phyloP scores from a whole-genome alignment of 2,888 invertebrate genomes.

The Standfussiana lucernea region DNA sequence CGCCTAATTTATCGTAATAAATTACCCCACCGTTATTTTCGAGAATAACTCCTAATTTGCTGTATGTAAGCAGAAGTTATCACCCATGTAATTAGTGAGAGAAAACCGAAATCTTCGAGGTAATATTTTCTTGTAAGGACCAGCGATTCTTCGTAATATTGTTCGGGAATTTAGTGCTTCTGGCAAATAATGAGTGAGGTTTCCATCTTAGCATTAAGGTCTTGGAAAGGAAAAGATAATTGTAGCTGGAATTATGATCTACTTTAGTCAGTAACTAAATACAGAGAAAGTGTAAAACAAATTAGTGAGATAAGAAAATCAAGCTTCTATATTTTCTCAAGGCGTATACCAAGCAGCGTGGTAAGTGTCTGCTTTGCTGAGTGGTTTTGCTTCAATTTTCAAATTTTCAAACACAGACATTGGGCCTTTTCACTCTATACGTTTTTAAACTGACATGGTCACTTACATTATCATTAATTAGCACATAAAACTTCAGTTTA shows the following conservation, averaged over 20 bases:
- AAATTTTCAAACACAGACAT: background rate
- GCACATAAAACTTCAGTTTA: too few relatives aligned
- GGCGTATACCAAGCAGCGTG: background rate
- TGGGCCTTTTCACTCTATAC: background rate
- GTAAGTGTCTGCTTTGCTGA: background rate
- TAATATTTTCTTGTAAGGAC: constrained; percentile 24
- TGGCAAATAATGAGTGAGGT: background rate
- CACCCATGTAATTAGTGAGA: constrained; percentile 33
- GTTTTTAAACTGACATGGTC: too few relatives aligned
- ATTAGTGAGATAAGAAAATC: background rate
- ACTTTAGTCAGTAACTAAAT: background rate
- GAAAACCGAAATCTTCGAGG: constrained; percentile 9
- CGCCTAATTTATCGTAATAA: constrained; percentile 15
- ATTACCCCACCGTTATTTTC: constrained; percentile 25
- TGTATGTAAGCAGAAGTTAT: constrained; percentile 44
- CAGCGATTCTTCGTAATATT: constrained; percentile 13
- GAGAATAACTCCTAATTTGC: constrained; percentile 24
- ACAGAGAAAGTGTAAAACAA: background rate
- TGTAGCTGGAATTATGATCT: background rate
- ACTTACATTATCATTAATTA: too few relatives aligned
- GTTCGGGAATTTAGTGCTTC: constrained; percentile 1
- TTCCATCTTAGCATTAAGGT: background rate
- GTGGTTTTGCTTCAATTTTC: background rate
- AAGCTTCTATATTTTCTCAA: background rate
- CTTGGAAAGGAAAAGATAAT: background rate